A percentile compares a stretch with the other conserved stretches of the same genome.
Evolutionary conservation across 2,888 invertebrate genomes (phyloP).

Genomic region (Boloria selene): DNA sequence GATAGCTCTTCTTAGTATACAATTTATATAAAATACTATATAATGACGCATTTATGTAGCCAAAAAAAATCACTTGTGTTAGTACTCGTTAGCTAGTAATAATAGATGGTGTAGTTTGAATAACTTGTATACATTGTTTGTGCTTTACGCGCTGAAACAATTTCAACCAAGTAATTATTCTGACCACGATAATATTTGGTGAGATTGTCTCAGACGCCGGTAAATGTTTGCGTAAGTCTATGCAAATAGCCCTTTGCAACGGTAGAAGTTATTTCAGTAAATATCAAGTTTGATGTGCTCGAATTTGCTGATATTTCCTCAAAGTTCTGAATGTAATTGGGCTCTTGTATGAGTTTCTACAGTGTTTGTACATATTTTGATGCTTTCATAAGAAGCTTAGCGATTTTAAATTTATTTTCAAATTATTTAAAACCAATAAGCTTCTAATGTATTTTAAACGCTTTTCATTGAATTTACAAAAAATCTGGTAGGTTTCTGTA

Average conservation of each 20-base stretch:
- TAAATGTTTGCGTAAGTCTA: background rate
- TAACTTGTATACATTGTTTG: too few species aligned
- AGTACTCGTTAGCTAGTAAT: too few species aligned
- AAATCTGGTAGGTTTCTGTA: too few species aligned
- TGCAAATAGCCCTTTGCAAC: conserved; percentile 16
- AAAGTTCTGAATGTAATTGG: conserved; percentile 10
- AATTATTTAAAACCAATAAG: background rate
- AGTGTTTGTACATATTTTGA: conserved; percentile 1
- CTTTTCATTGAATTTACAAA: too few species aligned
- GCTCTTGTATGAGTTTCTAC: background rate
- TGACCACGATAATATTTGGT: conserved; percentile 13
- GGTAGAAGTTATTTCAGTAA: conserved; percentile 9
- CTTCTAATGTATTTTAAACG: background rate
- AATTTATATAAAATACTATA: too few species aligned
- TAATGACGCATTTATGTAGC: too few species aligned
- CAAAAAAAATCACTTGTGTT: too few species aligned
- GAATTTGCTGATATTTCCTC: background rate
- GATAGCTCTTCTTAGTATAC: too few species aligned
- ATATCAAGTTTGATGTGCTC: background rate
- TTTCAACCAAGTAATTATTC: conserved; percentile 5
- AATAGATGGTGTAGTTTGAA: too few species aligned
- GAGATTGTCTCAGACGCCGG: background rate
- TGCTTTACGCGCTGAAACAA: background rate
- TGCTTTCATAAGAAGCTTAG: background rate
- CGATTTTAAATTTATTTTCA: background rate